Conservation (phyloP, 2,797 vertebrate species). For the Gastrophryne carolinensis region DNA sequence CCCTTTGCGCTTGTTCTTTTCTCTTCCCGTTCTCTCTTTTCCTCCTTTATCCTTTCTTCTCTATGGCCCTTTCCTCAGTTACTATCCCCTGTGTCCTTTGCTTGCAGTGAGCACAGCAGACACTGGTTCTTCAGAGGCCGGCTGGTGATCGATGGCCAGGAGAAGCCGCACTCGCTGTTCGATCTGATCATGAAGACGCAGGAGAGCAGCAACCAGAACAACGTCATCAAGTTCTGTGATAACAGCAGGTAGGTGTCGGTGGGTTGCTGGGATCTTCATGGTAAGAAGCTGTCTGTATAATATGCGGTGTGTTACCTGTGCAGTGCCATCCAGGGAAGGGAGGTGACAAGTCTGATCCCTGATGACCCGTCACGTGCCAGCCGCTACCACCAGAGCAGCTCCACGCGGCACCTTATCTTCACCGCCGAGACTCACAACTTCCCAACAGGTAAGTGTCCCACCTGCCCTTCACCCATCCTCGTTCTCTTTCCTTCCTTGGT, state of each 20-base stretch:
- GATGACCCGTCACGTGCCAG: conserved; percentile 74
- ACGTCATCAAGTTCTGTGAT: conserved; percentile 91
- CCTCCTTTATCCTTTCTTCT: too few relatives aligned
- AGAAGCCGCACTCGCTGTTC: conserved; percentile 78
- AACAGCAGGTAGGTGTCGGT: conserved; percentile 84
- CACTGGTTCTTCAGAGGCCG: conserved; percentile 95
- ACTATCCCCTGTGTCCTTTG: too few relatives aligned
- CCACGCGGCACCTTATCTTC: conserved; percentile 84
- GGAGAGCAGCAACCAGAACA: conserved; percentile 84
- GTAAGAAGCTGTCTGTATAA: background rate
- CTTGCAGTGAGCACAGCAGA: conserved; percentile 88
- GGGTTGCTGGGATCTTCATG: too few relatives aligned
- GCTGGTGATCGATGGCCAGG: conserved; percentile 75
- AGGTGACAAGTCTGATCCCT: conserved; percentile 75
- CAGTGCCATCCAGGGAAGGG: conserved; percentile 81
- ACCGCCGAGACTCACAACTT: conserved; percentile 96
- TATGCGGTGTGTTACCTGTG: background rate
- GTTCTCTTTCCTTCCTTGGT: too few relatives aligned
- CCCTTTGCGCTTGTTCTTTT: background rate
- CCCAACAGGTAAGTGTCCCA: conserved; percentile 79
- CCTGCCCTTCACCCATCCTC: background rate
- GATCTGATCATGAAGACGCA: conserved; percentile 89
- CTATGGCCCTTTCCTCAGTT: too few relatives aligned
- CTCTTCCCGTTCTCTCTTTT: background rate
- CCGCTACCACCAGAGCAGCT: conserved; percentile 65